phyloP scores from a whole-genome alignment of 2,797 vertebrate species.

The Microctenopoma steveboyesi region DNA sequence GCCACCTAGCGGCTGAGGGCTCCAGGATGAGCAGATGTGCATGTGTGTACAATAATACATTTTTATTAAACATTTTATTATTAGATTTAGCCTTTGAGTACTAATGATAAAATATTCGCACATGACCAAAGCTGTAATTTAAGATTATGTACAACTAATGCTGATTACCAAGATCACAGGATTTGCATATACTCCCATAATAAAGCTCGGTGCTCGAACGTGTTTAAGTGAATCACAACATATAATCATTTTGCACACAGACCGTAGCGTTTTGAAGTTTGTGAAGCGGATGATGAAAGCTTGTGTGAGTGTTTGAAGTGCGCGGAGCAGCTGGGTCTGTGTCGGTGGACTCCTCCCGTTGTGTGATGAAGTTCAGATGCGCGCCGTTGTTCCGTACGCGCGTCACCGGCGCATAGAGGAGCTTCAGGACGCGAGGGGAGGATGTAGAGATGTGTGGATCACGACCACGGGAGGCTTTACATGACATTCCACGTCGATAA shows the following conservation, averaged over 20 bases:
- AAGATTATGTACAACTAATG: neutral
- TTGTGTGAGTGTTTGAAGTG: constrained; percentile 51
- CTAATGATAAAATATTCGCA: neutral
- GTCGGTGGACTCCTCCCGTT: constrained; percentile 74
- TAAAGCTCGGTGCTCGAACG: neutral
- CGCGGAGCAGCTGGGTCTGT: constrained; percentile 68
- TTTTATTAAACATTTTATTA: no score
- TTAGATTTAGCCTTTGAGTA: no score
- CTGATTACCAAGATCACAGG: neutral
- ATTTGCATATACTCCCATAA: no score
- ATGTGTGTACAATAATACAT: neutral
- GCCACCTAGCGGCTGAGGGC: constrained; percentile 65
- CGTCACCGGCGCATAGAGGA: constrained; percentile 71
- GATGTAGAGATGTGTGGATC: constrained; percentile 61
- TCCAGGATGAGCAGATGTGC: constrained; percentile 44
- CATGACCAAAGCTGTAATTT: neutral
- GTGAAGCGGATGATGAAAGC: constrained; percentile 38
- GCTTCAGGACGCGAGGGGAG: constrained; percentile 62
- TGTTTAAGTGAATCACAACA: neutral
- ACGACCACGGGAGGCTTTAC: constrained; percentile 52
- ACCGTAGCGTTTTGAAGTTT: constrained; percentile 35
- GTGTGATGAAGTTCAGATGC: constrained; percentile 75
- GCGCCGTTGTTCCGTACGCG: constrained; percentile 63
- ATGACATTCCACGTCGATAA: constrained; percentile 21
- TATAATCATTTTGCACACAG: neutral